Evolutionary conservation across 2,113 vertebrate genomes (phyloP), one percentile per base, ranked within the genome.

Genomic region (Osmerus eperlanus): DNA sequence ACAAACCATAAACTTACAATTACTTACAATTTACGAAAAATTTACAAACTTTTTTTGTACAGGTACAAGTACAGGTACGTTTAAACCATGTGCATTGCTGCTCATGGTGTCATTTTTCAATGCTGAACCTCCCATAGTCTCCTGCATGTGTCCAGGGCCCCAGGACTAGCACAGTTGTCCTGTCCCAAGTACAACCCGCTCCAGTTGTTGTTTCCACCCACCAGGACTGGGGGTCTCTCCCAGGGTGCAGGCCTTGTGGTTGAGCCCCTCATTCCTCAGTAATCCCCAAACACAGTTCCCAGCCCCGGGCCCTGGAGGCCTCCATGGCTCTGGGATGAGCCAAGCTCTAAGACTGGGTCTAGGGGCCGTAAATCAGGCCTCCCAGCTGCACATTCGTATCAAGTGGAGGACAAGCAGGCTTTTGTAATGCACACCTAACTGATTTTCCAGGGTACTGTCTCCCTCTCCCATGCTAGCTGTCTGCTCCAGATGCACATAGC

Each of bases 331-430:
- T 74, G 72, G 72, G 70, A 74, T 61, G 68, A 74, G 29, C 9
- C 7, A 66, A 75, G 78, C 71, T 75, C 79, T 59, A 73, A 60
- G 69, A 56, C 77, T 51, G 70, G 72, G 80, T 63, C 72, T 29
- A 47, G 32, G 67, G 51, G 7, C 68, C 61, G 76, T 85, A 86
- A 82, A 83, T 87, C 79, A 84, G 23, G 1, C 51, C 65, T 70
- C 81, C 77, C 85, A 87, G 83, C 87, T 89, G 86, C 76, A 83
- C 71, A 68, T 21, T 76, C 65, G 70, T 74, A 84, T 85, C 80
- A 87, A 75, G 69, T 66, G 59, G 64, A 78, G 75, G 78, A 88
- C 86, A 88, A 78, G 74, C 68, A 71, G 72, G 76, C 82, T 87
- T 86, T 87, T 88, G 81, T 86, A 52, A 73, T 77, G 76, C 75